Evolutionary conservation across 2,888 invertebrate genomes (phyloP).

Genomic region (Choreutis nemorana): DNA sequence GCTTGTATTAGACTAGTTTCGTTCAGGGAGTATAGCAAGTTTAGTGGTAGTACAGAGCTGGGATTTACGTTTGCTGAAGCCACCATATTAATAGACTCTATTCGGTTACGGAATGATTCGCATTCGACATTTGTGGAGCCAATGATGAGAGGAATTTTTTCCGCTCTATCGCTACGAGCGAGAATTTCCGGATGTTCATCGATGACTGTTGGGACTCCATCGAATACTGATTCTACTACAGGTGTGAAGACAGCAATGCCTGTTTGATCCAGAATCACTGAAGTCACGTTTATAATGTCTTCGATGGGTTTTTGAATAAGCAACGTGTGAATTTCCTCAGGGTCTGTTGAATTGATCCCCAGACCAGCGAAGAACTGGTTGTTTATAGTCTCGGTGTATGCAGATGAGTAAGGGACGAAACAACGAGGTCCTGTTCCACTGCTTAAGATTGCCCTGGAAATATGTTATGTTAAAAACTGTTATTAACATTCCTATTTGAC

Average conservation of each 20-base stretch:
- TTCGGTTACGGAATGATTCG: constrained; percentile 30
- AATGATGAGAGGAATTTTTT: constrained; percentile 34
- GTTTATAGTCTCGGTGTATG: constrained; percentile 24
- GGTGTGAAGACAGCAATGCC: constrained; percentile 39
- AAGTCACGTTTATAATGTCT: constrained; percentile 30
- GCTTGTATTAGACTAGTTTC: constrained; percentile 15
- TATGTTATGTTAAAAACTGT: not conserved
- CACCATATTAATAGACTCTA: constrained; percentile 28
- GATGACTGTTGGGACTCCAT: constrained; percentile 34
- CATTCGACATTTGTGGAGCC: constrained; percentile 45
- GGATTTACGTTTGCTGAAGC: constrained; percentile 21
- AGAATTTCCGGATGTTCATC: constrained; percentile 37
- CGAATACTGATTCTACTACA: constrained; percentile 32
- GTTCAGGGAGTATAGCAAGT: constrained; percentile 20
- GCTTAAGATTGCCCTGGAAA: constrained; percentile 43
- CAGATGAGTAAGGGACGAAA: constrained; percentile 33
- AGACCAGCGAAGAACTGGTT: constrained; percentile 36
- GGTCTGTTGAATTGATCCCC: constrained; percentile 37
- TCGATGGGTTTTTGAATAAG: constrained; percentile 30
- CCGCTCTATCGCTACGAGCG: constrained; percentile 29
- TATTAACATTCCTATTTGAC: no score
- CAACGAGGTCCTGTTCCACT: constrained; percentile 34
- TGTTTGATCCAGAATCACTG: constrained; percentile 22
- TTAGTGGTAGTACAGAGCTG: constrained; percentile 22
- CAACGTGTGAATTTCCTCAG: constrained; percentile 28